Evolutionary conservation across 2,888 invertebrate species (phyloP).

Genomic region (Syrphus vitripennis): DNA sequence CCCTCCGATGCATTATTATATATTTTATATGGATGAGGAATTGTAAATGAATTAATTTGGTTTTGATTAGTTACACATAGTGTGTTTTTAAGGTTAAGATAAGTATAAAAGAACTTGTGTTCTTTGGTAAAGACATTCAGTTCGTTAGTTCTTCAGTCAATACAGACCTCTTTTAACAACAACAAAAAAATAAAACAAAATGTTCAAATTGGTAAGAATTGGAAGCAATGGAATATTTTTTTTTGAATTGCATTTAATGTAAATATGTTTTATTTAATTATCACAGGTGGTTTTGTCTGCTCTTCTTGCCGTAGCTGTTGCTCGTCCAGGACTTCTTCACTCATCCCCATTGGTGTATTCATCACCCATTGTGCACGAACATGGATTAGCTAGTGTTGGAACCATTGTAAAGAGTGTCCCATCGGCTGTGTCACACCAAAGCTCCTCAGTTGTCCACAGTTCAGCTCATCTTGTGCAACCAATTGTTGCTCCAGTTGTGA

Average conservation of each 20-base stretch:
- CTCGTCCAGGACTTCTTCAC: conserved; percentile 75
- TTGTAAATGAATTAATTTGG: neutral
- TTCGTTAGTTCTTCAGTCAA: conserved; percentile 33
- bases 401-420: conserved; percentile 79
- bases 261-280: neutral
- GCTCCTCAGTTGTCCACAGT: conserved; percentile 82
- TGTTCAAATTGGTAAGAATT: conserved; percentile 63
- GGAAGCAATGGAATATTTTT: neutral
- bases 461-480: conserved; percentile 77
- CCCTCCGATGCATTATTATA: conserved; percentile 1
- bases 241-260: neutral
- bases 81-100: neutral
- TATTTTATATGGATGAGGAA: neutral
- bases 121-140: conserved; percentile 11
- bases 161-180: conserved; percentile 42
- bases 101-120: conserved; percentile 44
- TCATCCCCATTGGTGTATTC: conserved; percentile 74
- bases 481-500: conserved; percentile 75
- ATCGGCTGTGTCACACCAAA: conserved; percentile 81
- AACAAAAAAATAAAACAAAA: conserved; percentile 19
- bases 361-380: conserved; percentile 77
- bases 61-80: neutral
- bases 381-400: conserved; percentile 76
- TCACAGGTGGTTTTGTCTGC: conserved; percentile 76
- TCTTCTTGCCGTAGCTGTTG: conserved; percentile 76